Percentiles rank a stretch among this genome's conserved stretches.
Evolutionary conservation across 2,113 vertebrate species (phyloP).

Genomic region (Pogona vitticeps): DNA sequence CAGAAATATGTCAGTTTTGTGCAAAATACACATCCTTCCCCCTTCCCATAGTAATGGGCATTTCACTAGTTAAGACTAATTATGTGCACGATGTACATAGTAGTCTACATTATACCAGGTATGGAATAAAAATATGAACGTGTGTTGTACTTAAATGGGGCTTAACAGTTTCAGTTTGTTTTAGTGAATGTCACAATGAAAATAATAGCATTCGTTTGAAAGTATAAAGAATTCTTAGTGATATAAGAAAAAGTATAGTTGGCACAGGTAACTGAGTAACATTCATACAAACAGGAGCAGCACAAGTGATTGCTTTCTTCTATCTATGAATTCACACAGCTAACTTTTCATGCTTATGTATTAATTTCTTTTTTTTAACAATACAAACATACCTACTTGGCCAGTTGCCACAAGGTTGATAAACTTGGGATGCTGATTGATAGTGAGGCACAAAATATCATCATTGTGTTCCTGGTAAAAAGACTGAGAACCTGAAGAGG

Average conservation of each 20-base stretch:
- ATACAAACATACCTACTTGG: conserved; percentile 99
- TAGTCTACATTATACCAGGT: background rate
- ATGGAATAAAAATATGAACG: conserved; percentile 21
- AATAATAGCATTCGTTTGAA: conserved; percentile 37
- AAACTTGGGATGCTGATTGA: conserved; percentile 99
- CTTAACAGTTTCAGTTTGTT: conserved; percentile 40
- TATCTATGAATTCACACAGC: conserved; percentile 57
- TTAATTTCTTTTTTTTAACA: conserved; percentile 72
- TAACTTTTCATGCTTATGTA: conserved; percentile 47
- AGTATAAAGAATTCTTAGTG: conserved; percentile 42
- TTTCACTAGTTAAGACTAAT: background rate
- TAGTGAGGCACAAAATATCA: conserved; percentile 98
- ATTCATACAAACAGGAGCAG: conserved; percentile 63
- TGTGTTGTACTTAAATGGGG: conserved; percentile 39
- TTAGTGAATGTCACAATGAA: conserved; percentile 47
- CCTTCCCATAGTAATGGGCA: background rate
- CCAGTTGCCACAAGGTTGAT: conserved; percentile 98
- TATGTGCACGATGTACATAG: background rate
- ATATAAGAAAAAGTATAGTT: conserved; percentile 51
- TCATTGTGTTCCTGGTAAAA: conserved; percentile 98
- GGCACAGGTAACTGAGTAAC: conserved; percentile 72
- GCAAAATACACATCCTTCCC: background rate
- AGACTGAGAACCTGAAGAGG: conserved; percentile 89
- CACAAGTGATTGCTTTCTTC: conserved; percentile 55
- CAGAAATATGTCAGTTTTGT: background rate